Conservation (phyloP, 2,113 vertebrate species). For the Tragelaphus strepsiceros region DNA sequence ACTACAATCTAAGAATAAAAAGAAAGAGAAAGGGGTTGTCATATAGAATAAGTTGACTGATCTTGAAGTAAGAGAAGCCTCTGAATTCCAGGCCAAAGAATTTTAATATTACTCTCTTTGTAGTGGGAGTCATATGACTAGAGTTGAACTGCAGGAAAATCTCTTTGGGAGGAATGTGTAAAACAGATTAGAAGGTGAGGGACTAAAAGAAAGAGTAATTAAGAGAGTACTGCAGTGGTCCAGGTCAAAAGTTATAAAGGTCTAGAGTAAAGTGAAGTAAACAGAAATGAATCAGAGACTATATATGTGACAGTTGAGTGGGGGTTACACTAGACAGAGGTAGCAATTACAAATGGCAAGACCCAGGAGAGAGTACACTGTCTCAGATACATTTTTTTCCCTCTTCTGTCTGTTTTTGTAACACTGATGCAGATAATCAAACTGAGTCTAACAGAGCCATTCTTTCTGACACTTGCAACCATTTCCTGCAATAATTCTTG, state of each 20-base stretch:
- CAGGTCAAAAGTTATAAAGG: neutral
- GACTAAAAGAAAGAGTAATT: neutral
- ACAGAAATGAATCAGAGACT: neutral
- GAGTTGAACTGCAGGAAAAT: neutral
- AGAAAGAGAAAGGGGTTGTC: neutral
- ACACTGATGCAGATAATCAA: neutral
- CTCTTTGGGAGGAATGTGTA: neutral
- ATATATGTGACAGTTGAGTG: neutral
- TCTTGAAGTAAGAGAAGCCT: neutral
- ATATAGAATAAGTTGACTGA: neutral
- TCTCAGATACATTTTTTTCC: neutral
- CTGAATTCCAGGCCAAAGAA: neutral
- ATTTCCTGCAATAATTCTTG: constrained; percentile 12
- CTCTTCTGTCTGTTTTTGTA: neutral
- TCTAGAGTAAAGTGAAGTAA: neutral
- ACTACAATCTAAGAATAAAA: neutral
- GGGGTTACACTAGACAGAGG: neutral
- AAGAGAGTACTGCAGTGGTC: neutral
- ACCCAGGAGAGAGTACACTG: neutral
- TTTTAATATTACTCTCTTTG: neutral
- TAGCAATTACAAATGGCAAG: neutral
- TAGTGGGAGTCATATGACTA: neutral
- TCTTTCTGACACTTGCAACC: constrained; percentile 11
- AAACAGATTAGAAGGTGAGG: neutral
- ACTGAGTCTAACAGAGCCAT: neutral